Base-by-base conservation (phyloP, 1,140 invertebrate genomes). In the Pseudomyrmex flavicornis region DNA sequence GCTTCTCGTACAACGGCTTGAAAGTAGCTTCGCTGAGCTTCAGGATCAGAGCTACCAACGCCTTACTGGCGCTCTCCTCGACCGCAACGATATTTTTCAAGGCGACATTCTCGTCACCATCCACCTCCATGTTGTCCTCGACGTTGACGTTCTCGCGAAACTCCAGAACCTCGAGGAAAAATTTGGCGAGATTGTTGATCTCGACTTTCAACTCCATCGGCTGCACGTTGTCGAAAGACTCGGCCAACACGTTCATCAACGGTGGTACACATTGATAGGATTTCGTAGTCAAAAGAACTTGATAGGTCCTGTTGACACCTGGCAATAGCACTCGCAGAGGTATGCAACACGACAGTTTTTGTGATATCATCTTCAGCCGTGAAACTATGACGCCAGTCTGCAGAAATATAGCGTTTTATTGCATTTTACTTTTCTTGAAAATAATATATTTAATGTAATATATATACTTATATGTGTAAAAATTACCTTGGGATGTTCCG, bases 11-110 rank as follows among this genome's bases (percentile, higher is more conserved):
- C 68, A 99, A 95, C 3, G 98, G 97, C 86, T 97, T 96, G 92
- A 99, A 99, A 20, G 96, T 96, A 1, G 96, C 96, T 93, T 99
- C 98, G 12, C 98, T 98, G 17, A 99, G 93, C 93, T 98, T 98
- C 7, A 99, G 93, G 22, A 98, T 96, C 74, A 98, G 95, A 54
- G 95, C 94, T 4, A 97, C 96, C 22, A 99, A 92, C 0, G 97
- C 96, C 72, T 97, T 96, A 0, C 98, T 95, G 0, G 98, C 95
- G 90, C 95, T 94, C 15, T 95, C 95, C 94, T 99, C 98, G 0
- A 97, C 94, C 1, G 87, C 59, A n/a, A 91, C 83, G 0, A 95
- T 90, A 35, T 93, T 90, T 3, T 92, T 84, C 70, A 85, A 88
- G 7, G 95, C 94, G 7, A 92, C 84, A 50, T 95, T 91, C 22